Evolutionary conservation across 2,888 invertebrate species (phyloP), one percentile per base, ranked within the genome.

Genomic region (Seira ritae): DNA sequence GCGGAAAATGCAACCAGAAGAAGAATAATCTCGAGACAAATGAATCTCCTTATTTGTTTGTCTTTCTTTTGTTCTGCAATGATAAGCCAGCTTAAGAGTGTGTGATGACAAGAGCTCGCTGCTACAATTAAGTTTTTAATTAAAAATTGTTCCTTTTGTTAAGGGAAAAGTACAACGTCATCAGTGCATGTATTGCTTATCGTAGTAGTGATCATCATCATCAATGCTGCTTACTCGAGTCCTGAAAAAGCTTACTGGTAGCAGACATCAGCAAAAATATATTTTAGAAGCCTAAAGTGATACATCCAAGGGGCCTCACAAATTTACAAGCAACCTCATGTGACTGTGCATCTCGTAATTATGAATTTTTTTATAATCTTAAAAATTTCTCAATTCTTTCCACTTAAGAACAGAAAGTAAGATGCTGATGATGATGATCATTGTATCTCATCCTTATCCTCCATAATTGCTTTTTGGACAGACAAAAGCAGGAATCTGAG

Each of bases 41-140:
- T 12, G 55, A 12, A 55, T n/a, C 42, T 6, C 6, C 42, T 12
- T 8, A 15, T 55, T 55, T 55, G 55, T 55, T 55, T 55, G 15
- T 55, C 17, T 17, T 55, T 17, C 55, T 55, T 55, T 17, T 55
- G 55, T n/a, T n/a, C 12, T 55, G 55, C 15, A 55, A 8, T 55
- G 55, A 55, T 55, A 55, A 55, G 55, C 55, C 12, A 3, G 17
- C 55, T 12, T 55, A 3, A 55, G 55, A 55, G n/a, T 42, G 12
- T 8, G 42, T 42, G 6, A 12, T 42, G 12, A 42, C 15, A 55
- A 8, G 6, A 55, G 31, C 55, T 55, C 15, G n/a, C 76, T 76
- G 82, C 71, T 73, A 82, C 82, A 82, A 82, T 82, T 77, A 82
- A 72, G 73, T 68, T 77, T 82, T 82, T 82, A 82, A 82, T 82